Conservation (phyloP, 2,888 invertebrate genomes). For the Invenusta paracnida region DNA sequence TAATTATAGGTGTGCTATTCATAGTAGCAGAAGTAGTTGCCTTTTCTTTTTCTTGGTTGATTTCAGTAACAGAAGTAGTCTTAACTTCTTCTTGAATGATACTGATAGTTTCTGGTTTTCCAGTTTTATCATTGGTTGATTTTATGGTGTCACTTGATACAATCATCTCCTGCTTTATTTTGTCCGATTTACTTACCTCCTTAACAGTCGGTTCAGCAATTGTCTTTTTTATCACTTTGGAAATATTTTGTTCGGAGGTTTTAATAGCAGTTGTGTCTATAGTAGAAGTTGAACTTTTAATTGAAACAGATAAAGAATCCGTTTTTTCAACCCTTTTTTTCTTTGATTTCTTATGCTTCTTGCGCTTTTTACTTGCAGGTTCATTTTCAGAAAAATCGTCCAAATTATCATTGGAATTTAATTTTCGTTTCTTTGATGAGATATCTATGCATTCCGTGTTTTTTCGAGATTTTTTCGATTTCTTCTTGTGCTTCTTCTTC, state of each 20-base stretch:
- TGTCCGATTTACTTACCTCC: too few species aligned
- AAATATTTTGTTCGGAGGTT: too few species aligned
- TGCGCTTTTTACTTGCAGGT: neutral
- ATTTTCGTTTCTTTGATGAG: neutral
- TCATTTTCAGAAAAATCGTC: neutral
- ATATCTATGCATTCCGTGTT: neutral
- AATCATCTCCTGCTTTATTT: too few species aligned
- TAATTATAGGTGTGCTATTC: neutral
- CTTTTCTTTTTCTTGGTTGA: neutral
- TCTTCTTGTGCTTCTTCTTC: neutral
- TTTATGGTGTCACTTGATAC: too few species aligned
- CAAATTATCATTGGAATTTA: neutral
- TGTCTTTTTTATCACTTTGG: too few species aligned
- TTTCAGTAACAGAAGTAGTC: neutral
- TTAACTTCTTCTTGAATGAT: neutral
- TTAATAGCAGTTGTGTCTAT: too few species aligned
- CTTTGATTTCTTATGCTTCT: conserved; percentile 1
- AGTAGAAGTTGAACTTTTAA: neutral
- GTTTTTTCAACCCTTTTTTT: neutral
- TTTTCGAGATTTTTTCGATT: neutral
- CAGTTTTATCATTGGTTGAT: neutral
- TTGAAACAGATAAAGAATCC: neutral
- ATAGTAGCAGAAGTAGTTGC: neutral
- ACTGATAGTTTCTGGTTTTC: neutral
- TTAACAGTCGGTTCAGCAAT: too few species aligned